A percentile compares a stretch with the other conserved stretches of the same genome.
Conservation (phyloP, 2,113 vertebrate species). For the Apaloderma vittatum region DNA sequence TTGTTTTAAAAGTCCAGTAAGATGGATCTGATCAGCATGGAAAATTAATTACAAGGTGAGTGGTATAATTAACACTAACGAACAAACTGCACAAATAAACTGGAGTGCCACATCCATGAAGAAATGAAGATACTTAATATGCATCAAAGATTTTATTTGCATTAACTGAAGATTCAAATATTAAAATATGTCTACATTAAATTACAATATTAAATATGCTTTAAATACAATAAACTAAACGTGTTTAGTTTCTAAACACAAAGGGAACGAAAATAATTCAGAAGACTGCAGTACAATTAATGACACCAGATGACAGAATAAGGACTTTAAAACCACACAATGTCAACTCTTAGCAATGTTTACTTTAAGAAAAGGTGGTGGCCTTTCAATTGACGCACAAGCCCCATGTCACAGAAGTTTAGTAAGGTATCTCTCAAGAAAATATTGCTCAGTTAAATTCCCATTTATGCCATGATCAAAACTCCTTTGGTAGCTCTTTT, state of each 20-base stretch:
- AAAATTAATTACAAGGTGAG: background rate
- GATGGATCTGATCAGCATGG: background rate
- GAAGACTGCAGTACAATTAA: slow-evolving; percentile 56
- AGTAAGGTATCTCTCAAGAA: slow-evolving; percentile 62
- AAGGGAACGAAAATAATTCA: slow-evolving; percentile 62
- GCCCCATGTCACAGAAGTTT: slow-evolving; percentile 65
- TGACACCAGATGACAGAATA: slow-evolving; percentile 57
- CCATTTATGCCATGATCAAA: slow-evolving; percentile 68
- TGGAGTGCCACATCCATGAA: background rate
- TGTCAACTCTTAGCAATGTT: slow-evolving; percentile 45
- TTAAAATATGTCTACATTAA: slow-evolving; percentile 79
- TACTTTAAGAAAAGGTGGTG: slow-evolving; percentile 60
- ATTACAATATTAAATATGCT: slow-evolving; percentile 79
- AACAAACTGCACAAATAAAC: background rate
- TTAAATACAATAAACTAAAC: slow-evolving; percentile 73
- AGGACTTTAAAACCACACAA: slow-evolving; percentile 60
- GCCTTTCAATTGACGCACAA: slow-evolving; percentile 71
- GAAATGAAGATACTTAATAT: slow-evolving; percentile 33
- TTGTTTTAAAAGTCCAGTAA: background rate
- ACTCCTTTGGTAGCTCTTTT: slow-evolving; percentile 79
- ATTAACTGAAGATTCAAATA: slow-evolving; percentile 65
- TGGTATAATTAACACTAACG: background rate
- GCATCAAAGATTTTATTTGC: slow-evolving; percentile 64
- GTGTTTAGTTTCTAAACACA: slow-evolving; percentile 60
- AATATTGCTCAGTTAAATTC: slow-evolving; percentile 73